Conservation (phyloP, 2,888 invertebrate species). For the Chirona hameri region DNA sequence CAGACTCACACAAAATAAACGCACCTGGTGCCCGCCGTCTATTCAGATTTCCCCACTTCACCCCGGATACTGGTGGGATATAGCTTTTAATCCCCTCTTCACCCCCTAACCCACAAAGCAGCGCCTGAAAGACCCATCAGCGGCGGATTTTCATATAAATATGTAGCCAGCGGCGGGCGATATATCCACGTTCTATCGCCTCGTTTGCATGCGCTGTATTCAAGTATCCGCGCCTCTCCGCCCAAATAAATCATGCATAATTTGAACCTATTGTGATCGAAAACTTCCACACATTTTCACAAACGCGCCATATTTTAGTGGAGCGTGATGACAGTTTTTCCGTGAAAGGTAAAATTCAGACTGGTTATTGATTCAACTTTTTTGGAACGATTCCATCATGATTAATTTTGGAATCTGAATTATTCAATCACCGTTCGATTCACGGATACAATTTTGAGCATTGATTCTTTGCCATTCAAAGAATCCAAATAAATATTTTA, state of each 20-base stretch:
- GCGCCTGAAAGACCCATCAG: background rate
- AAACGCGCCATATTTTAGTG: background rate
- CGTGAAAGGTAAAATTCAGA: too few species aligned
- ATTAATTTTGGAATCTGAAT: too few species aligned
- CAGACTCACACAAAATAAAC: conserved; percentile 6
- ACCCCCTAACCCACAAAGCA: background rate
- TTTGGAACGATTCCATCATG: too few species aligned
- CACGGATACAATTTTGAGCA: too few species aligned
- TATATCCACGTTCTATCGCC: background rate
- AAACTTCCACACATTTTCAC: background rate
- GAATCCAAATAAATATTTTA: too few species aligned
- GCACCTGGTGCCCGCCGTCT: background rate
- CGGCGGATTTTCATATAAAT: conserved; percentile 2
- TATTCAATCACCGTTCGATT: too few species aligned
- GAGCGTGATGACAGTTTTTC: too few species aligned
- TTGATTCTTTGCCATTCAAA: too few species aligned
- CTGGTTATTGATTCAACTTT: too few species aligned
- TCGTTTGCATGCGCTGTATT: background rate
- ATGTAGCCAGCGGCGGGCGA: background rate
- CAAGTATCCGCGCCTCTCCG: background rate
- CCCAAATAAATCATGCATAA: background rate
- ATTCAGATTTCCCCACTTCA: background rate
- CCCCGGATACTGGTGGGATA: background rate
- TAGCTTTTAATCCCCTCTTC: conserved; percentile 12
- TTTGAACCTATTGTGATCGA: background rate